A percentile compares a stretch with the other conserved stretches of the same genome.
These are phyloP conservation scores for Agonum fuliginosum DNA, from an alignment of 2,888 invertebrate species.

Conservation along the genomic window DNA sequence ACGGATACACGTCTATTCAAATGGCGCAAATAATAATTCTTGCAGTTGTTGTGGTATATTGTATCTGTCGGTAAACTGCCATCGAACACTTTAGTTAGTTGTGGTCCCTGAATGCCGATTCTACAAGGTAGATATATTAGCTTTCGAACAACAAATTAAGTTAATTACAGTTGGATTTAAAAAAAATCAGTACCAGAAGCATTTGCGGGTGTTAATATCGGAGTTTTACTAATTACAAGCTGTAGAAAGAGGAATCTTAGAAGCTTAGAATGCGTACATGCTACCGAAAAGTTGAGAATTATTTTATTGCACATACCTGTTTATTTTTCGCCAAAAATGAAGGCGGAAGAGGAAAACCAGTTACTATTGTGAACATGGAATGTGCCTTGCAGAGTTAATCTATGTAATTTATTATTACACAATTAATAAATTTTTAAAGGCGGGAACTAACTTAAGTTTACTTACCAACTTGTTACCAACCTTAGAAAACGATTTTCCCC, in stretches of 20 bases:
- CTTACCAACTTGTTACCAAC: too few species aligned
- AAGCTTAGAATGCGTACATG: constrained; percentile 80
- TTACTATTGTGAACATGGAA: constrained; percentile 89
- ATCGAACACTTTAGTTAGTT: constrained; percentile 92
- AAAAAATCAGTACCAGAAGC: constrained; percentile 81
- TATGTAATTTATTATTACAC: constrained; percentile 74
- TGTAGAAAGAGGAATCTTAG: constrained; percentile 90
- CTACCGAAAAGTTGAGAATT: constrained; percentile 81
- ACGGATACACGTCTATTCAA: constrained; percentile 88
- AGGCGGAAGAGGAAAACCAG: constrained; percentile 87
- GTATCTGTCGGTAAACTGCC: constrained; percentile 92
- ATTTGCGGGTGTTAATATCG: constrained; percentile 93
- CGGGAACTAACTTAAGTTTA: too few species aligned
- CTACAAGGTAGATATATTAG: constrained; percentile 82
- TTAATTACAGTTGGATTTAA: constrained; percentile 84
- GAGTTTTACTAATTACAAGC: constrained; percentile 82
- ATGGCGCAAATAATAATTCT: constrained; percentile 87
- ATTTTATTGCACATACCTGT: constrained; percentile 89
- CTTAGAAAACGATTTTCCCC: background rate
- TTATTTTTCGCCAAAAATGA: constrained; percentile 85
- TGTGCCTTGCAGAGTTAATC: constrained; percentile 83
- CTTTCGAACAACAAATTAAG: constrained; percentile 84
- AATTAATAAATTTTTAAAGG: background rate
- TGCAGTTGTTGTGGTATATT: constrained; percentile 88
- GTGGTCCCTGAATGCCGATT: constrained; percentile 69